A percentile compares a stretch with the other conserved stretches of the same genome.
These are phyloP conservation scores for Thaleichthys pacificus DNA, from an alignment of 2,797 vertebrate genomes.

Conservation along the genomic window DNA sequence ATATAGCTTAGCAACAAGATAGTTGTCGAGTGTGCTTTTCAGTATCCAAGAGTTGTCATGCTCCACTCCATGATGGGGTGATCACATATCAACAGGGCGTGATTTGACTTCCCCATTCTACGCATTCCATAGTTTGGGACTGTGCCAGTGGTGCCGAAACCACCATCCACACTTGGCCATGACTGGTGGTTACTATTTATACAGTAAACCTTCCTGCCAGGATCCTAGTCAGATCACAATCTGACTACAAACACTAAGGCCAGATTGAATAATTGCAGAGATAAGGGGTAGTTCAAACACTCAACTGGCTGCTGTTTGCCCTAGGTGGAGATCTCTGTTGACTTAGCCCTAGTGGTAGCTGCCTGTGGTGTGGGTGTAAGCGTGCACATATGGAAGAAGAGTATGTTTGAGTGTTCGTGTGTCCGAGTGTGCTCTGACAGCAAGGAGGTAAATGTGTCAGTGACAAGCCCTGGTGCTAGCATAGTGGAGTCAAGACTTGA, in stretches of 20 bases:
- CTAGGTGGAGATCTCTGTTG: conserved; percentile 32
- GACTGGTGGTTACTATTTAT: conserved; percentile 19
- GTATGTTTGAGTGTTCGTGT: background rate
- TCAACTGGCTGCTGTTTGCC: conserved; percentile 30
- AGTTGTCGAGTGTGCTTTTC: too few species aligned
- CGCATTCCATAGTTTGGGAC: background rate
- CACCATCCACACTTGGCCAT: conserved; percentile 2
- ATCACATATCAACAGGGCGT: too few species aligned
- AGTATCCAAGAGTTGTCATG: too few species aligned
- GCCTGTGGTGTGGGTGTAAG: background rate
- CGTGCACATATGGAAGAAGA: background rate
- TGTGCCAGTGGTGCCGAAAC: background rate
- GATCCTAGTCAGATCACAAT: conserved; percentile 30
- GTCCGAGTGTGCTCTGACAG: background rate
- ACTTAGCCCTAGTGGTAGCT: conserved; percentile 8
- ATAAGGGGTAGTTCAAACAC: conserved; percentile 40
- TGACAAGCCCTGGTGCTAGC: background rate
- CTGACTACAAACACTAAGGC: conserved; percentile 31
- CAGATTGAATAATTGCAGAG: conserved; percentile 25
- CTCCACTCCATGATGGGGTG: too few species aligned
- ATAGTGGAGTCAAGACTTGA: background rate
- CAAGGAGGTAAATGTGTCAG: background rate
- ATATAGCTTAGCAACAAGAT: too few species aligned
- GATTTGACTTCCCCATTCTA: too few species aligned
- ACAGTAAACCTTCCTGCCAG: conserved; percentile 20